Base-by-base conservation (phyloP, 1,140 invertebrate genomes). In the Heliothis virescens region DNA sequence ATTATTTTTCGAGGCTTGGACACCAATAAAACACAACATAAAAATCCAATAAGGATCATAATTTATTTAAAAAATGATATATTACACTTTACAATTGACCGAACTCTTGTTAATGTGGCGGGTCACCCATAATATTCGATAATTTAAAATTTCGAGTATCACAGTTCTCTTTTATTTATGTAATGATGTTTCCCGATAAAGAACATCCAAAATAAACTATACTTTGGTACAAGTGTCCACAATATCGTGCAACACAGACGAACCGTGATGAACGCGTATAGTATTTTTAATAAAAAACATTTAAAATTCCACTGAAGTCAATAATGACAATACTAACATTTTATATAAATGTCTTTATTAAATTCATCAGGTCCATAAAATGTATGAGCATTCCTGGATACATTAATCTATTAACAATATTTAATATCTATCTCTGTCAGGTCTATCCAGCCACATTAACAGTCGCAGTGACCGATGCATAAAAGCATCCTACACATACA, bases 41-140 rank as follows among this genome's bases (percentile, higher is more conserved):
- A 91, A 92, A 90, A 91, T 91, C 91, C 91, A 93, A 93, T 89
- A 93, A 91, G 93, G 92, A 92, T 91, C 85, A 94, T 93, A 90
- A 93, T 94, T 94, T 93, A 93, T 93, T 94, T 92, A 91, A 84
- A 92, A 94, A 92, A 93, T 88, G 84, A 90, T 92, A 93, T 93
- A 89, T 84, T 94, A 94, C 92, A 94, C 90, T 94, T 92, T 94
- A 93, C 92, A 94, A 92, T 93, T 92, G 92, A 94, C 92, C 88
- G 78, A 84, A 87, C 84, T 85, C 83, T 3, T 87, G 78, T 86
- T 88, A 91, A 86, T 86, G 82, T 82, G 85, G 86, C 85, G 85
- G 83, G 79, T 21, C 16, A 41, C 53, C 71, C 71, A 60, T 74
- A 59, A 53, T 62, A 63, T 75, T 75, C 59, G 57, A 75, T 63